A percentile compares a stretch with the other conserved stretches of the same genome.
Conservation (phyloP, 2,888 invertebrate species). For the Nomada fabriciana region DNA sequence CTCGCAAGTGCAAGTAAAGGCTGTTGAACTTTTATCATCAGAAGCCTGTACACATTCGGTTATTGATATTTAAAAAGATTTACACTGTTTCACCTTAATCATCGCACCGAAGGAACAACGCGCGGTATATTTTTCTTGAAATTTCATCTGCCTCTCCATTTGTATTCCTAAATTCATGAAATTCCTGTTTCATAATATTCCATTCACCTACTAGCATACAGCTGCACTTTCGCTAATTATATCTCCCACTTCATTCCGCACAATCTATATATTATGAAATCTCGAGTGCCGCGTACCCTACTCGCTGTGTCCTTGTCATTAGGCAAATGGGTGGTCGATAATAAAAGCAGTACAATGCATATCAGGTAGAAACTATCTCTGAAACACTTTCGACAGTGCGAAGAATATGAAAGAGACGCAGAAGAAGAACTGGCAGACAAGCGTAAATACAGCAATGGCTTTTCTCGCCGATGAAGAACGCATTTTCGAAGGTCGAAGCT, state of each 20-base stretch:
- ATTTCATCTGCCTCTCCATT: neutral
- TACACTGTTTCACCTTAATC: too few relatives aligned
- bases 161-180: neutral
- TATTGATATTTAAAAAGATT: too few relatives aligned
- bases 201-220: too few relatives aligned
- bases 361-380: neutral
- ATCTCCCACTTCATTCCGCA: neutral
- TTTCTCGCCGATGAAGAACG: constrained; percentile 20
- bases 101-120: neutral
- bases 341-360: neutral
- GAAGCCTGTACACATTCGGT: too few relatives aligned
- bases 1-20: too few relatives aligned
- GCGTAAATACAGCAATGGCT: constrained; percentile 12
- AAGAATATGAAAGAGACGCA: neutral
- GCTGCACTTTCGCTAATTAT: neutral
- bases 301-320: too few relatives aligned
- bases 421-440: neutral
- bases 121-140: neutral
- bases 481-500: constrained; percentile 45
- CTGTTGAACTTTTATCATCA: too few relatives aligned
- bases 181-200: neutral
- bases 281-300: neutral
- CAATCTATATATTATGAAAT: neutral
- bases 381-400: neutral
- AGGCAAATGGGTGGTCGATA: neutral